Conservation (phyloP, 2,113 vertebrate genomes). For the Solea solea region DNA sequence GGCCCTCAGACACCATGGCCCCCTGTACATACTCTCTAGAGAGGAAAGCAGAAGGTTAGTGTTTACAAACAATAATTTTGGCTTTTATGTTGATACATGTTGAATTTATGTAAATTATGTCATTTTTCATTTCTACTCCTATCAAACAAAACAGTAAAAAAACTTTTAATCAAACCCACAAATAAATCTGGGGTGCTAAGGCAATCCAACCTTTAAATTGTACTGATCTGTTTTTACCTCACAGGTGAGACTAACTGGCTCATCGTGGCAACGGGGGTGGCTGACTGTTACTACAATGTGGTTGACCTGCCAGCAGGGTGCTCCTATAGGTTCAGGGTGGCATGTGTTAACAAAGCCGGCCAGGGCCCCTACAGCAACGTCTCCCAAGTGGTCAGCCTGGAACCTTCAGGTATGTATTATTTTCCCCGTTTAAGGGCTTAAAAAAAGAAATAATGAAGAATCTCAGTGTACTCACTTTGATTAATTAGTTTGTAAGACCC, state of each 20-base stretch:
- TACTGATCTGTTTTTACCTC: conserved; percentile 1
- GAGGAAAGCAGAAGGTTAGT: conserved; percentile 86
- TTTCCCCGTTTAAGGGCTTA: not conserved
- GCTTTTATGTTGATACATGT: too few species aligned
- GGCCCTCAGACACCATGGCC: conserved; percentile 88
- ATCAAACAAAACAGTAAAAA: not conserved
- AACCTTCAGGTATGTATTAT: conserved; percentile 78
- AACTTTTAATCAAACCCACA: not conserved
- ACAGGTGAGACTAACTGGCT: conserved; percentile 91
- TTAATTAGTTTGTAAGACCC: too few species aligned
- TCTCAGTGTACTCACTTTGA: too few species aligned
- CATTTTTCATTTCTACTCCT: not conserved
- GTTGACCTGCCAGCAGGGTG: conserved; percentile 84
- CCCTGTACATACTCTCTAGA: conserved; percentile 95
- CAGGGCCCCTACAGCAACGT: conserved; percentile 93
- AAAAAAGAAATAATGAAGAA: too few species aligned
- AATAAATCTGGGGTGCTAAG: not conserved
- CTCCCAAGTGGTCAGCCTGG: conserved; percentile 85
- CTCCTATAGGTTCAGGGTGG: conserved; percentile 89
- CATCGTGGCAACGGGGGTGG: conserved; percentile 86
- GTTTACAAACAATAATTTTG: not conserved
- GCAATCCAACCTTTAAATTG: not conserved
- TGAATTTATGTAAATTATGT: not conserved
- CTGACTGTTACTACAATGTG: conserved; percentile 95
- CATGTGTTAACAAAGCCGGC: conserved; percentile 95